Evolutionary conservation across 1,140 invertebrate genomes (phyloP), one percentile per base, ranked within the genome.

Genomic region (Micrasema minimum): DNA sequence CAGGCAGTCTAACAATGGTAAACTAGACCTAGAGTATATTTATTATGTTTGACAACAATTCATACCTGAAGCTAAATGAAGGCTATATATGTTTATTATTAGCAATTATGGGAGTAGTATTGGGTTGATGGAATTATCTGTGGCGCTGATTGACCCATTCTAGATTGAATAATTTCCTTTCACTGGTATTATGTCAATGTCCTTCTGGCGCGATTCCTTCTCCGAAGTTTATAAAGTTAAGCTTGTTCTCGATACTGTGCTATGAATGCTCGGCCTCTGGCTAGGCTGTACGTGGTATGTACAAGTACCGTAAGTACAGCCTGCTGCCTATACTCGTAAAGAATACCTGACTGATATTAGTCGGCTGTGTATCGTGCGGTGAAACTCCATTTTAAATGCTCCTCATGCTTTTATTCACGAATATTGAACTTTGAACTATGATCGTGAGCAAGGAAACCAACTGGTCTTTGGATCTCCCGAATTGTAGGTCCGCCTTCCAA

Each of bases 401-500:
- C 48, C 65, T 23, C 65, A 26, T 62, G 50, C 37, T 55, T 61
- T 55, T 66, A 66, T 66, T 66, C 68, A 62, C 57, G 68, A 69
- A 22, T 62, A 43, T 48, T 69, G 69, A 71, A 64, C 69, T 71
- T 65, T 71, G 69, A 71, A 71, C 69, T 46, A 43, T 18, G 48
- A n/a, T 65, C 69, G 69, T 71, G 61, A 38, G 45, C 45, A 5
- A 50, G 38, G 20, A 14, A 51, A 65, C 68, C 68, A 62, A 70
- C 69, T 71, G 69, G 69, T 71, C 59, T 71, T n/a, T 71, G 55
- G 62, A 66, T 71, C 69, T 71, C 37, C 69, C 35, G 69, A 64
- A 65, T 65, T 64, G 23, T 46, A 31, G 62, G 48, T 37, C 66
- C 45, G 35, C 16, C 55, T 59, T 59, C 66, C 20, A 26, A 37